Base-by-base conservation (phyloP, 2,888 invertebrate genomes). In the Myathropa florea region DNA sequence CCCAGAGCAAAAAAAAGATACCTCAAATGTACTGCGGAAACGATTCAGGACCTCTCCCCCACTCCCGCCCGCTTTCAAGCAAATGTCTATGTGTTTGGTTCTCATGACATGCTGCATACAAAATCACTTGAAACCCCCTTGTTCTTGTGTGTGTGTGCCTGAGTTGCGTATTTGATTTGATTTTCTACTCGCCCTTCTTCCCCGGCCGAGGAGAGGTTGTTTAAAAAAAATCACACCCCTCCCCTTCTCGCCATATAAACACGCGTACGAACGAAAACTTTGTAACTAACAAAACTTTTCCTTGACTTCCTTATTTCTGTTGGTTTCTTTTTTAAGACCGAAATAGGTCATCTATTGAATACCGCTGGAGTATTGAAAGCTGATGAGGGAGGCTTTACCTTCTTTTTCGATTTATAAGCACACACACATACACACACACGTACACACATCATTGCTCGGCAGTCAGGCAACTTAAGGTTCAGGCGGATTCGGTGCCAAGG, bases 261-360 rank as follows among this genome's bases (percentile, higher is more conserved):
- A 64, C 14, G 33, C n/a, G 4, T 0, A 61, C 21, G 55, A 12
- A 46, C 10, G 7, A 23, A 30, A 72, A 83, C 68, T 83, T 83
- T 78, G 68, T 73, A 83, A 73, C 83, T 64, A 70, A 59, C 46
- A 68, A 78, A 83, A 83, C 33, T 83, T 83, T 83, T 75, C 24
- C 67, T 28, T 63, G 67, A 53, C 63, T 71, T 72, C 72, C 36
- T 72, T 57, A 46, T 72, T 33, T 68, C 39, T 53, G 39, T 24
- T 26, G 63, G 61, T 71, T 68, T 70, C 63, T 24, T 60, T 60
- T 60, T n/a, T 4, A 28, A 26, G 23, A 78, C 28, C 12, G 46
- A 78, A 71, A 78, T 78, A 71, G 78, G 78, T 78, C 71, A 64
- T 71, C 70, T 64, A 71, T 78, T 78, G 78, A 78, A 78, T 78